phyloP scores from a whole-genome alignment of 2,797 vertebrate genomes.

The Sebastes jordani region DNA sequence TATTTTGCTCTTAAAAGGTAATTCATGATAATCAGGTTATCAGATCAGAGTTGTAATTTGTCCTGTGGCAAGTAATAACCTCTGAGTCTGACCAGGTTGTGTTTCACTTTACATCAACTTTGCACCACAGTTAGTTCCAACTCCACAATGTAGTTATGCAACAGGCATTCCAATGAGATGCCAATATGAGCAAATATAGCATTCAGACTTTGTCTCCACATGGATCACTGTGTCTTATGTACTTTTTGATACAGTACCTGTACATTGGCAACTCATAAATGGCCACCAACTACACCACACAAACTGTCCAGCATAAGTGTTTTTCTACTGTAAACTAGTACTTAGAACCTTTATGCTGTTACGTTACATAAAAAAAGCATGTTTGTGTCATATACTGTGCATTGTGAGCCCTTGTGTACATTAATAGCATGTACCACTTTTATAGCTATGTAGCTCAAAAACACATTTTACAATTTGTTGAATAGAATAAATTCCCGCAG shows the following conservation, averaged over 20 bases:
- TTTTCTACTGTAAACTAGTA: neutral
- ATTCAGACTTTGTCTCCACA: neutral
- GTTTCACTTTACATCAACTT: constrained; percentile 16
- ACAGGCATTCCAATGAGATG: neutral
- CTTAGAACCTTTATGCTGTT: no score
- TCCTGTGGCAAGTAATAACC: constrained; percentile 1
- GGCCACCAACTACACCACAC: neutral
- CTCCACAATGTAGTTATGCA: neutral
- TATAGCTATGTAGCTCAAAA: no score
- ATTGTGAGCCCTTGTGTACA: no score
- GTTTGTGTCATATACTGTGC: no score
- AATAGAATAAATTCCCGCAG: neutral
- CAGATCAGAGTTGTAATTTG: neutral
- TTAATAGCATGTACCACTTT: no score
- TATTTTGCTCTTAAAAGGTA: neutral
- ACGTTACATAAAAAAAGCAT: no score
- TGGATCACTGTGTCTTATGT: neutral
- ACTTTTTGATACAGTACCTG: neutral
- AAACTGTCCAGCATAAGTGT: neutral
- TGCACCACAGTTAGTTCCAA: neutral
- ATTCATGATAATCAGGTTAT: neutral
- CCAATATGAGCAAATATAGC: constrained; percentile 3
- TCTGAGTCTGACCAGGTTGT: neutral
- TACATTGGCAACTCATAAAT: neutral
- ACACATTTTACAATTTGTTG: neutral